Conservation (phyloP, 2,113 vertebrate genomes). For the Gavia stellata region DNA sequence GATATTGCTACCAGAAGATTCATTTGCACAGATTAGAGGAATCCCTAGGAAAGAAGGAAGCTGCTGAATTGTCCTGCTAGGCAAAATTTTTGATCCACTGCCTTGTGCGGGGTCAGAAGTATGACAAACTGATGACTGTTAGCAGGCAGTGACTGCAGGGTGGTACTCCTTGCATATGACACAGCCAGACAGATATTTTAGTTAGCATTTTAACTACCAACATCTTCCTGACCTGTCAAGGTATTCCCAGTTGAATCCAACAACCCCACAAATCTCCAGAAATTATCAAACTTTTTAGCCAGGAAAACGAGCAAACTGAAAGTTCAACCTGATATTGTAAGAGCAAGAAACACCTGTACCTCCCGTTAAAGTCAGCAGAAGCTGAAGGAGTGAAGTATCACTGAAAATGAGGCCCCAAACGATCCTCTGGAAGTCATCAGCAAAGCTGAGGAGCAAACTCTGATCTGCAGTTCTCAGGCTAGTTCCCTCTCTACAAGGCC, state of each 20-base stretch:
- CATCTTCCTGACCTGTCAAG: neutral
- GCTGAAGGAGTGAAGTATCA: neutral
- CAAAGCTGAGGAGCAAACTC: neutral
- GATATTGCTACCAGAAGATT: neutral
- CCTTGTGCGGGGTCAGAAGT: neutral
- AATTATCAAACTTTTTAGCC: neutral
- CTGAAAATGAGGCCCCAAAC: neutral
- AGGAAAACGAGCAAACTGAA: neutral
- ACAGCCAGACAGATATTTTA: neutral
- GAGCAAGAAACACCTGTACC: neutral
- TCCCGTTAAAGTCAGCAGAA: neutral
- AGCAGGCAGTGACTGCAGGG: neutral
- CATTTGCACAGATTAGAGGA: neutral
- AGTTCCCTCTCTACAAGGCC: neutral
- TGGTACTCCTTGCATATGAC: neutral
- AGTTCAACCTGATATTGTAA: neutral
- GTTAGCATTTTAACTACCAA: neutral
- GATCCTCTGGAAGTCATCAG: neutral
- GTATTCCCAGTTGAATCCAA: neutral
- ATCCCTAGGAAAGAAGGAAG: neutral
- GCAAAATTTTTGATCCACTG: neutral
- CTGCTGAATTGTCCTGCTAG: neutral
- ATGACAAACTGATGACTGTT: neutral
- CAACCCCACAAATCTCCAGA: neutral
- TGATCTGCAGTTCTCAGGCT: neutral